Evolutionary conservation across 2,113 vertebrate genomes (phyloP).

Genomic region (Thomomys bottae): DNA sequence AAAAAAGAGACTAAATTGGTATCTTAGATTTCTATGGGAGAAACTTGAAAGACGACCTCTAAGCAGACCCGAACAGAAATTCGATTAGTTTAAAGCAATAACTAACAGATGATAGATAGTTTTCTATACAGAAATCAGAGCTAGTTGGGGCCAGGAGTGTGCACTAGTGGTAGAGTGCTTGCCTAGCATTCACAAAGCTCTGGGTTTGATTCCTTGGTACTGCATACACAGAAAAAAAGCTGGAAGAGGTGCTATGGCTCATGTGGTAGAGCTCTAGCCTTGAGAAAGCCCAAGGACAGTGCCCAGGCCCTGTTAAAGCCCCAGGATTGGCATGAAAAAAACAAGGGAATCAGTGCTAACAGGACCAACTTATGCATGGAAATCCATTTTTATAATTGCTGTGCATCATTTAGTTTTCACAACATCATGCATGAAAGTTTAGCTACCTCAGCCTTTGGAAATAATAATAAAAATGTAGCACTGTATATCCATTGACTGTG

Average conservation of each 20-base stretch:
- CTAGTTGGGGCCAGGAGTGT: too few species aligned
- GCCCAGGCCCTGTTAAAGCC: too few species aligned
- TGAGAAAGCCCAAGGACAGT: too few species aligned
- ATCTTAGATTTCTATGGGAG: constrained; percentile 31
- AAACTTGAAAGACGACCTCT: constrained; percentile 1
- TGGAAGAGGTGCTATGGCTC: too few species aligned
- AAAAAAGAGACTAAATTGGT: neutral
- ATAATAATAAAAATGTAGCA: constrained; percentile 74
- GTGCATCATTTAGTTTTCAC: constrained; percentile 69
- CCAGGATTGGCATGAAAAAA: too few species aligned
- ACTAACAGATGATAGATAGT: constrained; percentile 28
- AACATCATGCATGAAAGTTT: constrained; percentile 58
- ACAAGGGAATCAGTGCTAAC: neutral
- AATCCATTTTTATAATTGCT: constrained; percentile 65
- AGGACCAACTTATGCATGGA: constrained; percentile 2
- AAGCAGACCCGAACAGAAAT: constrained; percentile 11
- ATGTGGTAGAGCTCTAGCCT: too few species aligned
- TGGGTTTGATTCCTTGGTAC: too few species aligned
- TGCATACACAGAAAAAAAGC: too few species aligned
- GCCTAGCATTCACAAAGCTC: too few species aligned
- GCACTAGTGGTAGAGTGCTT: too few species aligned
- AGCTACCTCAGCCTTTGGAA: constrained; percentile 66
- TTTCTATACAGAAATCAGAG: constrained; percentile 11
- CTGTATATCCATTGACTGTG: constrained; percentile 49
- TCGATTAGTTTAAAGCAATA: constrained; percentile 47